Evolutionary conservation across 2,797 vertebrate species (phyloP).

Genomic region (Microctenopoma lineatum): DNA sequence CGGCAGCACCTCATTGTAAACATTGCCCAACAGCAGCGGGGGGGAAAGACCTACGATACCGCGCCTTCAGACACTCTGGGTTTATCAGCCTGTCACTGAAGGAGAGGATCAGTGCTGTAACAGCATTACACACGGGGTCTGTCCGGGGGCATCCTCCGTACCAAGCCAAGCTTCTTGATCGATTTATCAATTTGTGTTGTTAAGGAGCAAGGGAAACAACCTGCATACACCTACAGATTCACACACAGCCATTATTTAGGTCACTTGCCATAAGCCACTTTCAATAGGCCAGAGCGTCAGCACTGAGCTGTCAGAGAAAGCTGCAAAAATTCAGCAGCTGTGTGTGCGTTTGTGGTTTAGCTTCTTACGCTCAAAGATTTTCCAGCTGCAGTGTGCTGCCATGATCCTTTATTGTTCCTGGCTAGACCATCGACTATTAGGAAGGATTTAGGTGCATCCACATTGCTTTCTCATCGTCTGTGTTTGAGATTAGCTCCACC

Average conservation of each 20-base stretch:
- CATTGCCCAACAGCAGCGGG: too few species aligned
- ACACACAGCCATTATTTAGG: slow-evolving; percentile 43
- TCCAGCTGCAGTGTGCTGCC: slow-evolving; percentile 52
- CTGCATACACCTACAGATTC: neutral
- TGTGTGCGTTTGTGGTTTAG: slow-evolving; percentile 38
- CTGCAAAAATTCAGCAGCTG: slow-evolving; percentile 49
- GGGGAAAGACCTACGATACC: too few species aligned
- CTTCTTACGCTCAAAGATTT: slow-evolving; percentile 56
- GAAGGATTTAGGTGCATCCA: slow-evolving; percentile 49
- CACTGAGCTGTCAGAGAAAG: slow-evolving; percentile 38
- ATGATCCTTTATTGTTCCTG: slow-evolving; percentile 64
- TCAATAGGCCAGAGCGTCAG: slow-evolving; percentile 21
- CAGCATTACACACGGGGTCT: too few species aligned
- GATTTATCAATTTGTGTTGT: neutral
- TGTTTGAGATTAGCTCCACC: slow-evolving; percentile 40
- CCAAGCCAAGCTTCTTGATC: too few species aligned
- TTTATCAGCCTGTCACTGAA: too few species aligned
- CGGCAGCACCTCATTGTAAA: too few species aligned
- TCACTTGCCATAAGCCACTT: slow-evolving; percentile 49
- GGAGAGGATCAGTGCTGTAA: too few species aligned
- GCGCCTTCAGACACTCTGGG: too few species aligned
- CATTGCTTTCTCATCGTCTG: slow-evolving; percentile 55
- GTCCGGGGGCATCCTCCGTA: too few species aligned
- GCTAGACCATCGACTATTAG: slow-evolving; percentile 64
- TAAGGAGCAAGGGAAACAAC: slow-evolving; percentile 13